Percentiles rank a stretch among this genome's conserved stretches.
Conservation (phyloP, 1,140 invertebrate species). For the Belonocnema kinseyi region DNA sequence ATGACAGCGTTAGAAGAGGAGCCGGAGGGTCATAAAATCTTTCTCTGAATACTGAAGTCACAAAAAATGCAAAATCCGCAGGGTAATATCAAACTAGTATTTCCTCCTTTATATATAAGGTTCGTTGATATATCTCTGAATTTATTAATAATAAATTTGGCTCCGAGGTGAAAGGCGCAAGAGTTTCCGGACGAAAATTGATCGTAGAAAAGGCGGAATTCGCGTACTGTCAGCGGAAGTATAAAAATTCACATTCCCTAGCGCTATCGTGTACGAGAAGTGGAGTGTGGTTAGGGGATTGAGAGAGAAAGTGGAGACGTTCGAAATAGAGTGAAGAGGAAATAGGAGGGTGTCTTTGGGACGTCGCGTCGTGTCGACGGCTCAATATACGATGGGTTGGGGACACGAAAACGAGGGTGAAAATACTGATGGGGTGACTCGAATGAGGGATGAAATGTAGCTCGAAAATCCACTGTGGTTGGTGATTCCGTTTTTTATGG, state of each 20-base stretch:
- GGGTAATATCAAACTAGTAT: slow-evolving; percentile 14
- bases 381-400: not conserved
- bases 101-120: not conserved
- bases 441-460: slow-evolving; percentile 41
- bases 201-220: slow-evolving; percentile 19
- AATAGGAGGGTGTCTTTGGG: slow-evolving; percentile 25
- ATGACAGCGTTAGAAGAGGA: too few relatives aligned
- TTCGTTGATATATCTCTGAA: slow-evolving; percentile 19
- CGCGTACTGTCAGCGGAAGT: slow-evolving; percentile 24
- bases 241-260: slow-evolving; percentile 23
- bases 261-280: slow-evolving; percentile 3
- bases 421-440: slow-evolving; percentile 41
- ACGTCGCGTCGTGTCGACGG: slow-evolving; percentile 2
- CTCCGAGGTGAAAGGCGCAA: slow-evolving; percentile 7
- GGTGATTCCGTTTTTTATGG: slow-evolving; percentile 46
- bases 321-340: slow-evolving; percentile 11
- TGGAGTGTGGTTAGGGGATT: not conserved
- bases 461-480: slow-evolving; percentile 36
- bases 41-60: not conserved
- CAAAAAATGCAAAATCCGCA: not conserved
- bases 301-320: slow-evolving; percentile 10
- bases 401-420: slow-evolving; percentile 40
- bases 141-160: slow-evolving; percentile 29
- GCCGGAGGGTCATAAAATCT: not conserved
- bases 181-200: slow-evolving; percentile 20